Base-by-base conservation (phyloP, 2,113 vertebrate genomes). In the Passer montanus region DNA sequence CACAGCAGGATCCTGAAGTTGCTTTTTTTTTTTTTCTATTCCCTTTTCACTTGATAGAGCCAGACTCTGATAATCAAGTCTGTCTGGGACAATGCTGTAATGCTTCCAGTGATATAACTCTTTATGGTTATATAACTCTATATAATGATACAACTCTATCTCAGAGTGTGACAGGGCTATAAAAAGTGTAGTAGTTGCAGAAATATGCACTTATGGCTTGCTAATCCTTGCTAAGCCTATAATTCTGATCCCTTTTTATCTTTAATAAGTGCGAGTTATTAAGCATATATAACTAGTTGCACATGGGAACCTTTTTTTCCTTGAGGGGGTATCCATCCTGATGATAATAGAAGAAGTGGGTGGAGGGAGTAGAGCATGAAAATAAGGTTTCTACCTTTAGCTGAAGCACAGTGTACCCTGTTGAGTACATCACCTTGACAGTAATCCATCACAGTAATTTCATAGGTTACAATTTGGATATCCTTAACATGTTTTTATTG, bases 171-270 rank as follows among this genome's bases (percentile, higher is more conserved):
- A 95, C 95, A 94, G 91, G 74, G 66, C 93, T 96, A 97, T 95
- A 97, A 97, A 97, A 96, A 97, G 95, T 95, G 81, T 95, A 89
- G 89, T 79, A 79, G 95, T 92, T 96, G 95, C 96, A 95, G 89
- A 96, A 97, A 97, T 95, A 91, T 0, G 7, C 89, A 60, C 58
- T 97, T 93, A 69, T 11, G 87, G 74, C 58, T 95, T 84, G 74
- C 91, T 95, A 97, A 97, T 94, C 93, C 95, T 95, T 91, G 28
- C 89, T 96, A 95, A 96, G 77, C 87, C 93, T 95, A 35, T 95
- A 97, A 95, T 97, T 95, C 93, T 84, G 91, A 85, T 94, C 89
- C 94, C 79, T 95, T 97, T 97, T 95, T 97, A 94, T 94, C 94
- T 95, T 95, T 95, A 94, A 91, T 95, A 95, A 87, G 77, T 95